phyloP scores from a whole-genome alignment of 2,113 vertebrate species.

The Stigmatopora argus region DNA sequence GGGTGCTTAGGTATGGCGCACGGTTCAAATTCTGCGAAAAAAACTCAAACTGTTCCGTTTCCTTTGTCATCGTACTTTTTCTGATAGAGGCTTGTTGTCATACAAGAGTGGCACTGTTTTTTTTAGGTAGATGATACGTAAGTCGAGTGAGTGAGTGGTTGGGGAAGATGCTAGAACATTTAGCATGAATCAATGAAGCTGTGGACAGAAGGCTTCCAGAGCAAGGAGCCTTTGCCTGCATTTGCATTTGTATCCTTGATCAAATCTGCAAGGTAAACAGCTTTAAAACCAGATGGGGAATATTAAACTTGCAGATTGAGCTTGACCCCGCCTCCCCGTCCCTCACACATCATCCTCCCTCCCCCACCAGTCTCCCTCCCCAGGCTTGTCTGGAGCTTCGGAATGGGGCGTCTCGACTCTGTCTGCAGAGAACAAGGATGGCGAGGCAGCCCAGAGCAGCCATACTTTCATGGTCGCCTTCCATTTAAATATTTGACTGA shows the following conservation, averaged over 20 bases:
- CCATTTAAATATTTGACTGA: constrained; percentile 74
- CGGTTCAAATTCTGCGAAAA: not conserved
- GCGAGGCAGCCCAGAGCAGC: constrained; percentile 62
- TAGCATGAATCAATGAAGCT: constrained; percentile 66
- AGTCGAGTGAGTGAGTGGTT: constrained; percentile 49
- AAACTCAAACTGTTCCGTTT: too few species aligned
- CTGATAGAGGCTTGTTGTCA: not conserved
- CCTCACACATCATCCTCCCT: not conserved
- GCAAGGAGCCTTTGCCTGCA: constrained; percentile 57
- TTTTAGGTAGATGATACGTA: constrained; percentile 53
- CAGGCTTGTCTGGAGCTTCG: constrained; percentile 46
- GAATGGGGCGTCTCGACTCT: constrained; percentile 52
- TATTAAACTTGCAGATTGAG: constrained; percentile 71
- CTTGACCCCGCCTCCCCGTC: constrained; percentile 38
- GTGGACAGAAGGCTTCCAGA: constrained; percentile 57
- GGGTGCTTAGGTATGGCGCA: not conserved
- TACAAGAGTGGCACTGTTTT: too few species aligned
- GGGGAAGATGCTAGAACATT: constrained; percentile 59
- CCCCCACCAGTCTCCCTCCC: constrained; percentile 15
- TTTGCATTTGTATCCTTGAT: constrained; percentile 69
- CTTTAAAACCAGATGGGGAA: constrained; percentile 68
- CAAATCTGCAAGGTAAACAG: constrained; percentile 71
- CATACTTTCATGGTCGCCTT: constrained; percentile 74
- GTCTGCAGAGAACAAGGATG: constrained; percentile 65
- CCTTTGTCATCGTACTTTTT: not conserved